A percentile compares a stretch with the other conserved stretches of the same genome.
phyloP scores from a whole-genome alignment of 2,888 invertebrate genomes.

The Clostera curtula region DNA sequence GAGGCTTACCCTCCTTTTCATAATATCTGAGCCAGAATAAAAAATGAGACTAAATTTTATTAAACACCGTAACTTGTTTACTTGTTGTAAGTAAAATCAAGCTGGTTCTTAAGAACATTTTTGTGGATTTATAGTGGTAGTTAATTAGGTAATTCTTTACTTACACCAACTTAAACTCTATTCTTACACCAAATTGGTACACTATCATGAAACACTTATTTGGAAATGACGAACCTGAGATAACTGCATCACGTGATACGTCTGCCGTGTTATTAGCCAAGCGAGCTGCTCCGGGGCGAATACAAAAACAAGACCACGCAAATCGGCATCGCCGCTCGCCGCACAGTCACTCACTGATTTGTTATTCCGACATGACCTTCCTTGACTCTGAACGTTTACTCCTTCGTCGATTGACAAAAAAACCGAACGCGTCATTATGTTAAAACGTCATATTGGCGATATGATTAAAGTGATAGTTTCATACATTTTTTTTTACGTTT shows the following conservation, averaged over 20 bases:
- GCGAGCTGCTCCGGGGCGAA: slow-evolving; percentile 15
- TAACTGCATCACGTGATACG: slow-evolving; percentile 21
- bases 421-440: slow-evolving; percentile 24
- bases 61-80: too few species aligned
- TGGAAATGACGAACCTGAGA: slow-evolving; percentile 3
- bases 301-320: slow-evolving; percentile 29
- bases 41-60: too few species aligned
- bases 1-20: too few species aligned
- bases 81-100: too few species aligned
- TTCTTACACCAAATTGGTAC: slow-evolving; percentile 6
- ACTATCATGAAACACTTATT: slow-evolving; percentile 1
- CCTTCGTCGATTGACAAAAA: slow-evolving; percentile 24
- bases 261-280: slow-evolving; percentile 31
- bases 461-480: not conserved
- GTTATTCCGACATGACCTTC: slow-evolving; percentile 55
- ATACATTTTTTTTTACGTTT: too few species aligned
- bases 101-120: too few species aligned
- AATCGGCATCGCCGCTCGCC: slow-evolving; percentile 18
- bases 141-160: too few species aligned
- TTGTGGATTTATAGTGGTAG: too few species aligned
- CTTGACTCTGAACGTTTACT: slow-evolving; percentile 47
- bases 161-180: too few species aligned
- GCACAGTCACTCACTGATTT: slow-evolving; percentile 34
- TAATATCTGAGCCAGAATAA: too few species aligned
- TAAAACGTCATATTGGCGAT: slow-evolving; percentile 16